Evolutionary conservation across 2,888 invertebrate species (phyloP).

Genomic region (Mechanitis messenoides): DNA sequence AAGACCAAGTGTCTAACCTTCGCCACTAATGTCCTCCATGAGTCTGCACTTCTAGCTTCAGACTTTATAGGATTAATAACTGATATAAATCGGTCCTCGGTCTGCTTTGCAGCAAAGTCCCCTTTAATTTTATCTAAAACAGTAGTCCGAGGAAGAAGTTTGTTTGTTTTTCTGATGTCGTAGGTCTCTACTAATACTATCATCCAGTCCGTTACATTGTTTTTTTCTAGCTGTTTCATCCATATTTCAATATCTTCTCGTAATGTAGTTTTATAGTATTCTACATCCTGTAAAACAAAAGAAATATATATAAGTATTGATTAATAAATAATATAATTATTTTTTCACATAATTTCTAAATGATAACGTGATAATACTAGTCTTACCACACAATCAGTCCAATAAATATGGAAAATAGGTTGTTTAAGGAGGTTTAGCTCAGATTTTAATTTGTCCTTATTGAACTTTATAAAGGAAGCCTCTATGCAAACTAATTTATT

Average conservation of each 20-base stretch:
- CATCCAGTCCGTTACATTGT: conserved; percentile 93
- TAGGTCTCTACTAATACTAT: conserved; percentile 94
- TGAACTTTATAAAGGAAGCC: conserved; percentile 87
- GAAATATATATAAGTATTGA: background rate
- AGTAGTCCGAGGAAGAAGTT: conserved; percentile 92
- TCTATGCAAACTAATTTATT: conserved; percentile 89
- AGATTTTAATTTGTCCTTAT: conserved; percentile 83
- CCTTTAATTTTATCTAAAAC: conserved; percentile 95
- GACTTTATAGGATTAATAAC: conserved; percentile 93
- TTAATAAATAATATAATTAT: background rate
- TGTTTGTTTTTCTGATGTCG: conserved; percentile 93
- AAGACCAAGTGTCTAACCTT: conserved; percentile 89
- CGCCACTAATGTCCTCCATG: conserved; percentile 90
- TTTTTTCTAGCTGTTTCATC: conserved; percentile 85
- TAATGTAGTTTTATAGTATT: conserved; percentile 90
- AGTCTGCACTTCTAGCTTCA: conserved; percentile 92
- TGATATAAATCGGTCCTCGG: conserved; percentile 88
- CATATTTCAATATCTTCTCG: conserved; percentile 93
- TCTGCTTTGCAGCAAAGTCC: conserved; percentile 94
- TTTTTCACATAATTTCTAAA: too few species aligned
- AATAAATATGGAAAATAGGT: conserved; percentile 95
- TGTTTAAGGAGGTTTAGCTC: conserved; percentile 89
- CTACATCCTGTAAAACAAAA: conserved; percentile 85
- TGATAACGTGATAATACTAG: conserved; percentile 9
- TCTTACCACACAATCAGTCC: conserved; percentile 95